A percentile compares a stretch with the other conserved stretches of the same genome.
phyloP scores from a whole-genome alignment of 2,888 invertebrate species.

The Chrysina gloriosa region DNA sequence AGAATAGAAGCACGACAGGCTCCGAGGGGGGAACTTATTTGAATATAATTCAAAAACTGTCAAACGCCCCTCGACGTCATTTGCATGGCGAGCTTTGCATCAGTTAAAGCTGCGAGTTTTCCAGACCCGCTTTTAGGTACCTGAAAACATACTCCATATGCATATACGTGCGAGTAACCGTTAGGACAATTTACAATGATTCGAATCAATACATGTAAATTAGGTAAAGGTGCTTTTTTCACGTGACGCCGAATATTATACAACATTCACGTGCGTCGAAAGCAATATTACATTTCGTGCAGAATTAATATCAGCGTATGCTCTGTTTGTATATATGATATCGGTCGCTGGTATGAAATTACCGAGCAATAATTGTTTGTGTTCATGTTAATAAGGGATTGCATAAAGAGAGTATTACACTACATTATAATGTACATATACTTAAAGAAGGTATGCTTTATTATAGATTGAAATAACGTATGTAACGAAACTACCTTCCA shows the following conservation, averaged over 20 bases:
- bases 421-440: no score
- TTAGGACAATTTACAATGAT: constrained; percentile 39
- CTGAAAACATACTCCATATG: constrained; percentile 30
- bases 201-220: constrained; percentile 43
- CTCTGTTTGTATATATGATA: neutral
- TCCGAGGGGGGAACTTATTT: constrained; percentile 58
- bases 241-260: constrained; percentile 20
- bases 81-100: constrained; percentile 57
- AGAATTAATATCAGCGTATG: neutral
- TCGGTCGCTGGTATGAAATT: no score
- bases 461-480: no score
- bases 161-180: constrained; percentile 35
- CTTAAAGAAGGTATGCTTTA: no score
- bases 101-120: constrained; percentile 34
- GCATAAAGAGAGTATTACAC: no score
- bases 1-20: constrained; percentile 54
- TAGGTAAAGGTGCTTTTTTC: constrained; percentile 26
- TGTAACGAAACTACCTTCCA: no score
- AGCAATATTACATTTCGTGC: neutral
- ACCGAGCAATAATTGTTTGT: no score
- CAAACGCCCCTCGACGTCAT: constrained; percentile 62
- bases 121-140: constrained; percentile 14
- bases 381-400: no score
- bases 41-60: constrained; percentile 64
- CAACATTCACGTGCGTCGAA: constrained; percentile 1